A percentile compares a stretch with the other conserved stretches of the same genome.
phyloP scores from a whole-genome alignment of 2,797 vertebrate species.

The Macropus fuliginosus region DNA sequence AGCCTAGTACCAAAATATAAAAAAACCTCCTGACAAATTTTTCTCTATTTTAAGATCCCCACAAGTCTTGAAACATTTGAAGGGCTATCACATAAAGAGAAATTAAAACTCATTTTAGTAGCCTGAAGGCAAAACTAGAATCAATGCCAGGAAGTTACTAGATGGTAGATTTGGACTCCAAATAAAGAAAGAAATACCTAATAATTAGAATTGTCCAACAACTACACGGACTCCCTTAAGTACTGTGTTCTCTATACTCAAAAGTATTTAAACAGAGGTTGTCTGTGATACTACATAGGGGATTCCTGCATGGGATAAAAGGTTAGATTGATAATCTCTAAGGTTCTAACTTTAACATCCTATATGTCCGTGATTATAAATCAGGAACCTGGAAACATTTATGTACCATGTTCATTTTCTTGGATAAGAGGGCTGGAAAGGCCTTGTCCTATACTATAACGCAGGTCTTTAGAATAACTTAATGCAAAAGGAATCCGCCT shows the following conservation, averaged over 20 bases:
- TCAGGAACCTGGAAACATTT: not conserved
- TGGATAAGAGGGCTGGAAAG: not conserved
- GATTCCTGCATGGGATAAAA: not conserved
- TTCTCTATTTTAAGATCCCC: conserved; percentile 1
- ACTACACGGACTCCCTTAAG: not conserved
- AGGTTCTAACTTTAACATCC: not conserved
- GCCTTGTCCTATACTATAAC: not conserved
- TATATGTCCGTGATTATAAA: not conserved
- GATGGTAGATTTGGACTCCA: not conserved
- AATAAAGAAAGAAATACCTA: not conserved
- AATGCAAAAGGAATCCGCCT: not conserved
- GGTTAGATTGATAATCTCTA: not conserved
- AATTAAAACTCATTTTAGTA: not conserved
- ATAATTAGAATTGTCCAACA: not conserved
- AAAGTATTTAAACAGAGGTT: not conserved
- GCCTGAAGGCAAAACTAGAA: not conserved
- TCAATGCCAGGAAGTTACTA: not conserved
- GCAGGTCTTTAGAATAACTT: not conserved
- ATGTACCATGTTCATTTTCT: not conserved
- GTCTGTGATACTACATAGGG: not conserved
- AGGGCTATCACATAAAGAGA: not conserved
- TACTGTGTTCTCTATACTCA: not conserved
- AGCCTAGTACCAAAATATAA: conserved; percentile 38
- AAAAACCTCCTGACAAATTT: conserved; percentile 10
- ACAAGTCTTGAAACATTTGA: not conserved